phyloP scores from a whole-genome alignment of 1,140 invertebrate genomes.

The Zaprionus kolodkinae region DNA sequence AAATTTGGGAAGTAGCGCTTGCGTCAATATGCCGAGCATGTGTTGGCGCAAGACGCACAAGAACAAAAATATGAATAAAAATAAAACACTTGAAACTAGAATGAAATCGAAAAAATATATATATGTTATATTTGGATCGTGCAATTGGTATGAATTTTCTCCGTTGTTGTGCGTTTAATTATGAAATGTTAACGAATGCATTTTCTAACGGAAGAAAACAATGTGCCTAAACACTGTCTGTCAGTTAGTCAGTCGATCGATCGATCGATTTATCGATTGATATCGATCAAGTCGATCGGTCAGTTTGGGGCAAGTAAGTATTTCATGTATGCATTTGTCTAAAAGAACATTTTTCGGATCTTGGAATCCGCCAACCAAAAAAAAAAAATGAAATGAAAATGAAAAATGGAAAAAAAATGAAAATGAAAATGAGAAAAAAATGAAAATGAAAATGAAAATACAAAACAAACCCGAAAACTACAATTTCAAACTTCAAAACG shows the following conservation, averaged over 20 bases:
- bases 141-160: constrained; percentile 82
- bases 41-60: neutral
- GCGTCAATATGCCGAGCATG: constrained; percentile 53
- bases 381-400: constrained; percentile 17
- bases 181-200: constrained; percentile 67
- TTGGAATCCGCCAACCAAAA: constrained; percentile 38
- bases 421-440: constrained; percentile 34
- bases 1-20: constrained; percentile 13
- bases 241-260: constrained; percentile 19
- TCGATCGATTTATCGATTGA: constrained; percentile 16
- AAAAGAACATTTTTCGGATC: constrained; percentile 60
- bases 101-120: constrained; percentile 16
- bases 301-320: constrained; percentile 54
- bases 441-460: constrained; percentile 39
- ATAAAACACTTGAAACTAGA: constrained; percentile 20
- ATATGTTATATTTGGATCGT: constrained; percentile 63
- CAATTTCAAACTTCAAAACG: constrained; percentile 82
- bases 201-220: constrained; percentile 63
- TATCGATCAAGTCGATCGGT: neutral
- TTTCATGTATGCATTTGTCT: constrained; percentile 74
- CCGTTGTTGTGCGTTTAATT: constrained; percentile 61
- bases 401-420: constrained; percentile 10
- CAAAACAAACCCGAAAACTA: constrained; percentile 62
- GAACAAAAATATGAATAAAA: constrained; percentile 6
- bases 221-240: constrained; percentile 44